Base-by-base conservation (phyloP, 1,140 invertebrate species). In the Chymomyza costata region DNA sequence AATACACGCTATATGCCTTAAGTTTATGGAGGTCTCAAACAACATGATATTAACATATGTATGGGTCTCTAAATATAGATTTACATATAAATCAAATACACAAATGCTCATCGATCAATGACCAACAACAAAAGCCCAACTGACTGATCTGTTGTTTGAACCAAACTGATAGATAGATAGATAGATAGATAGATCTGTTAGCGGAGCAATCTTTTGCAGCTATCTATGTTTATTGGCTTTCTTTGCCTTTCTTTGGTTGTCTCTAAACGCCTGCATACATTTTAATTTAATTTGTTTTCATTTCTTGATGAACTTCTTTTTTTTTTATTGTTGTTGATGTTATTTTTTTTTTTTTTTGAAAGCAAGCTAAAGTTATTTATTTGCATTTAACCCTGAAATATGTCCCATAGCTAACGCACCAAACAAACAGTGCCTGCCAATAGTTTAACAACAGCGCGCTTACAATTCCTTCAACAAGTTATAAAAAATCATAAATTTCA, bases 401-500 rank as follows among this genome's bases (percentile, higher is more conserved):
- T 28, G 25, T 28, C 5, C 25, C 10, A 10, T 6, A 28, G 5
- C 25, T 10, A 28, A 28, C 5, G 5, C 25, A 10, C 25, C 25
- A 28, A 28, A 28, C 35, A n/a, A 52, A 63, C 54, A 58, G 48
- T 58, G 38, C 48, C 35, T 44, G 48, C 38, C 14, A 21, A 52
- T 53, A 58, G 49, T 58, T n/a, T 52, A 58, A 63, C 55, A 58
- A 57, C 34, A 28, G 13, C 8, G 34, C 43, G 35, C 11, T 58
- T 46, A 46, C 59, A 60, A 43, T 51, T 74, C 68, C 64, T 55
- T 74, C 74, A 80, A 73, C 73, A 80, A 78, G 64, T 81, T 74
- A 80, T 80, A 81, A 73, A 80, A 76, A 80, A 78, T 80, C 73
- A 80, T 80, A 80, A 80, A 80, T 80, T 81, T 80, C 67, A 80